These are phyloP conservation scores for Ethmia dodecea DNA, from an alignment of 2,888 invertebrate species.

Conservation along the genomic window DNA sequence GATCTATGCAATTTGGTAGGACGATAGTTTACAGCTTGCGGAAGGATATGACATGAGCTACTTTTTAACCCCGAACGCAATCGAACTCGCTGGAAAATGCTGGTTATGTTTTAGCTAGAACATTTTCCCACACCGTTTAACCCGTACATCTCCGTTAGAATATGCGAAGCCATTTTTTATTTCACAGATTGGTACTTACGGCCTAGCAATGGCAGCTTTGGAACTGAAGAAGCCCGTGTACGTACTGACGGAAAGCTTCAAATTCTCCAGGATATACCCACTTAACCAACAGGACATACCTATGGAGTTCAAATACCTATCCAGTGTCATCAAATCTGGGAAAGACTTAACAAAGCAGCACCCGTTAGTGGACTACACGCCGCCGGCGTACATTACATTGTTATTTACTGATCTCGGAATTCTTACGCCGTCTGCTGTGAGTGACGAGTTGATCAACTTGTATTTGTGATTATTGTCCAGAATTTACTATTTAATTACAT, in stretches of 20 bases:
- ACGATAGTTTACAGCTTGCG: too few relatives aligned
- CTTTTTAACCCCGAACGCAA: too few relatives aligned
- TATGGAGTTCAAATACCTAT: constrained; percentile 86
- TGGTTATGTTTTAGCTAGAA: too few relatives aligned
- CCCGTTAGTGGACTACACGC: constrained; percentile 97
- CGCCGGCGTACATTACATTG: constrained; percentile 93
- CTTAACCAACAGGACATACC: constrained; percentile 95
- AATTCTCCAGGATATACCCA: constrained; percentile 96
- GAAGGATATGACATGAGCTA: too few relatives aligned
- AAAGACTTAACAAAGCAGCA: constrained; percentile 80
- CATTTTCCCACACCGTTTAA: too few relatives aligned
- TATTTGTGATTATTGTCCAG: too few relatives aligned
- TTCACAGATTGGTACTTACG: constrained; percentile 88
- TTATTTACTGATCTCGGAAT: constrained; percentile 98
- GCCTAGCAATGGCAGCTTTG: constrained; percentile 89
- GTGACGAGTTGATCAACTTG: constrained; percentile 97
- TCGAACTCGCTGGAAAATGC: too few relatives aligned
- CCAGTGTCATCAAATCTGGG: constrained; percentile 66
- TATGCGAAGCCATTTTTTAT: too few relatives aligned
- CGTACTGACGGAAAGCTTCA: constrained; percentile 97
- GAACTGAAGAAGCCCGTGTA: constrained; percentile 97
- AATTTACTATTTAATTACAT: too few relatives aligned
- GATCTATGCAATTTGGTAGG: too few relatives aligned
- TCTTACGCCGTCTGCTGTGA: constrained; percentile 96
- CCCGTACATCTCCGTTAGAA: too few relatives aligned